A percentile compares a stretch with the other conserved stretches of the same genome.
phyloP scores from a whole-genome alignment of 2,888 invertebrate species.

The Sinopyrophorus schimmeli region DNA sequence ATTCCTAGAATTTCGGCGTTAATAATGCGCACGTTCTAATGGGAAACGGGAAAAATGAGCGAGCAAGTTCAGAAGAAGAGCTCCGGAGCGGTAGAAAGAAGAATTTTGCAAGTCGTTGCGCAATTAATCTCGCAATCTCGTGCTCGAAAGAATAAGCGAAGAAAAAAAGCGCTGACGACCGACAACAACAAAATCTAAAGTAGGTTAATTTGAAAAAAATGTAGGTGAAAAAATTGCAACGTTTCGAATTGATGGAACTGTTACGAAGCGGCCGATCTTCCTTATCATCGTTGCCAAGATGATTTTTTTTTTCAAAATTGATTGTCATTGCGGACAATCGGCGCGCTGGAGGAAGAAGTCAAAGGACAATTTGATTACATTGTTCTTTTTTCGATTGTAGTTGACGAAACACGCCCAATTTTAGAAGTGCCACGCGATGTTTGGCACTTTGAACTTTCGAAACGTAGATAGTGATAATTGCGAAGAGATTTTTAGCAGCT shows the following conservation, averaged over 20 bases:
- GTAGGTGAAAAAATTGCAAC: constrained; percentile 24
- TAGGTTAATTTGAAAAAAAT: constrained; percentile 17
- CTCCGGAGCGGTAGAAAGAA: background rate
- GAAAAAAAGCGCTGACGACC: constrained; percentile 18
- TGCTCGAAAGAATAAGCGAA: background rate
- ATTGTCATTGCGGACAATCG: background rate
- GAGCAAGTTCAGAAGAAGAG: too few species aligned
- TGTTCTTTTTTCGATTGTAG: too few species aligned
- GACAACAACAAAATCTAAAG: constrained; percentile 16
- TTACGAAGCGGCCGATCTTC: background rate
- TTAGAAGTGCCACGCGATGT: too few species aligned
- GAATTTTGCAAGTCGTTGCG: constrained; percentile 2
- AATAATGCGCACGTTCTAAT: constrained; percentile 11
- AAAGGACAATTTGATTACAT: constrained; percentile 6
- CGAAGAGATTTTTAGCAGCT: too few species aligned
- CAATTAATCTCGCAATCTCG: constrained; percentile 4
- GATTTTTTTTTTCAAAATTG: constrained; percentile 1
- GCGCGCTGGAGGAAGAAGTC: background rate
- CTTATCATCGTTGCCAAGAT: constrained; percentile 13
- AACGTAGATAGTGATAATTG: too few species aligned
- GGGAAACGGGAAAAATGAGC: too few species aligned
- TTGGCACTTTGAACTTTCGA: too few species aligned
- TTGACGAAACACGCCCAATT: too few species aligned
- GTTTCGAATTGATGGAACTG: constrained; percentile 1
- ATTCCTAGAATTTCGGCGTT: constrained; percentile 13